Conservation (phyloP, 2,888 invertebrate genomes). For the Malachius bipustulatus region DNA sequence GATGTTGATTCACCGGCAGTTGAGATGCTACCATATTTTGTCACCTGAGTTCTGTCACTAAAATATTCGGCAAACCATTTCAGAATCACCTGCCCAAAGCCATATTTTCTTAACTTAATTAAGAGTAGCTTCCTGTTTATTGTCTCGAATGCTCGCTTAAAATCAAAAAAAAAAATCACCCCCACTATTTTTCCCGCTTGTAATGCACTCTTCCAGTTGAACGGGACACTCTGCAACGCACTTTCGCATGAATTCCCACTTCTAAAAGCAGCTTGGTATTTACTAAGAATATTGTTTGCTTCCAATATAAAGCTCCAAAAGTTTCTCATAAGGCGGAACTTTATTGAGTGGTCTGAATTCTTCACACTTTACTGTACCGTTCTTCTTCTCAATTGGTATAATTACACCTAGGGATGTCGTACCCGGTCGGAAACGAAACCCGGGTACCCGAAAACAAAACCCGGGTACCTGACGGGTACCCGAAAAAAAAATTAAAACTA, state of each 20-base stretch:
- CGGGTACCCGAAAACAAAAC: no score
- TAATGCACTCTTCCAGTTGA: conserved; percentile 5
- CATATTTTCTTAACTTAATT: conserved; percentile 5
- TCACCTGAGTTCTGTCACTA: not conserved
- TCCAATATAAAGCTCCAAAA: no score
- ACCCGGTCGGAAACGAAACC: no score
- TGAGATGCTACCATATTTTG: not conserved
- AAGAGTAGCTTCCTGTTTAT: conserved; percentile 2
- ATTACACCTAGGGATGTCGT: no score
- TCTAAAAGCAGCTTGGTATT: conserved; percentile 6
- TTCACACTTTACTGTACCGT: no score
- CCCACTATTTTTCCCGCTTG: not conserved
- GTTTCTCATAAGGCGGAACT: no score
- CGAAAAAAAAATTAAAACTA: no score
- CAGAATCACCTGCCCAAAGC: not conserved
- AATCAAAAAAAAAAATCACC: not conserved
- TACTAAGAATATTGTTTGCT: conserved; percentile 5
- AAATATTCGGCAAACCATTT: conserved; percentile 3
- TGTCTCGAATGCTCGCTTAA: conserved; percentile 4
- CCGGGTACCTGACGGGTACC: no score
- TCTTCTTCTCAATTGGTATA: no score
- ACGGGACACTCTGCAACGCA: conserved; percentile 5
- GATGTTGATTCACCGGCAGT: not conserved
- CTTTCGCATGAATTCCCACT: conserved; percentile 5
- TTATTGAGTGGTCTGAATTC: no score